A percentile compares a stretch with the other conserved stretches of the same genome.
These are phyloP conservation scores for Caenorhabditis brenneri DNA, from an alignment of 1,140 invertebrate species.

Conservation along the genomic window DNA sequence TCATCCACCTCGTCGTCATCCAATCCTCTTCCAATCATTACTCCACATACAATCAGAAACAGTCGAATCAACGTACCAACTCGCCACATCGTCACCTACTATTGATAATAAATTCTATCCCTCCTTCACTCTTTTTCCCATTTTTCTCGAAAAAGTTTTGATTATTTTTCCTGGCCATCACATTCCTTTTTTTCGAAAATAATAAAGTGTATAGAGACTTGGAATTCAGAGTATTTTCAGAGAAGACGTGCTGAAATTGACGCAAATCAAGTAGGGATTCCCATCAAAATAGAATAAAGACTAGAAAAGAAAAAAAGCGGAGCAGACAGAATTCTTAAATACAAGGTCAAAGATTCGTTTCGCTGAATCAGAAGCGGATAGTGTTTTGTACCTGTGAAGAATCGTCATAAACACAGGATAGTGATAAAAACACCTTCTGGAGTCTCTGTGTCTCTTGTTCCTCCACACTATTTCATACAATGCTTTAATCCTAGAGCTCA, in stretches of 20 bases:
- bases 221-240: not conserved
- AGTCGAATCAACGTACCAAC: conserved; percentile 4
- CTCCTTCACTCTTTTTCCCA: not conserved
- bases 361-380: not conserved
- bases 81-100: conserved; percentile 37
- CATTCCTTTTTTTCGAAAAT: not conserved
- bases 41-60: not conserved
- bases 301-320: not conserved
- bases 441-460: not conserved
- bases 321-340: not conserved
- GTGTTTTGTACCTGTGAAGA: not conserved
- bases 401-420: not conserved
- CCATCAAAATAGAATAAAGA: not conserved
- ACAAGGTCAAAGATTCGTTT: not conserved
- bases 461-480: not conserved
- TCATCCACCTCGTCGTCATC: not conserved
- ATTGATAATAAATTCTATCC: not conserved
- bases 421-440: not conserved
- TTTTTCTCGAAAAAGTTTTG: not conserved
- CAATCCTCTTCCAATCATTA: not conserved
- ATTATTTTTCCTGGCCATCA: not conserved
- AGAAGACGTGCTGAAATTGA: conserved; percentile 15
- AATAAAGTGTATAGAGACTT: not conserved
- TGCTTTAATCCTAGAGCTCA: conserved; percentile 24
- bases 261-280: not conserved